These are phyloP conservation scores for Paguma larvata DNA, from an alignment of 2,797 vertebrate species.

Conservation along the genomic window DNA sequence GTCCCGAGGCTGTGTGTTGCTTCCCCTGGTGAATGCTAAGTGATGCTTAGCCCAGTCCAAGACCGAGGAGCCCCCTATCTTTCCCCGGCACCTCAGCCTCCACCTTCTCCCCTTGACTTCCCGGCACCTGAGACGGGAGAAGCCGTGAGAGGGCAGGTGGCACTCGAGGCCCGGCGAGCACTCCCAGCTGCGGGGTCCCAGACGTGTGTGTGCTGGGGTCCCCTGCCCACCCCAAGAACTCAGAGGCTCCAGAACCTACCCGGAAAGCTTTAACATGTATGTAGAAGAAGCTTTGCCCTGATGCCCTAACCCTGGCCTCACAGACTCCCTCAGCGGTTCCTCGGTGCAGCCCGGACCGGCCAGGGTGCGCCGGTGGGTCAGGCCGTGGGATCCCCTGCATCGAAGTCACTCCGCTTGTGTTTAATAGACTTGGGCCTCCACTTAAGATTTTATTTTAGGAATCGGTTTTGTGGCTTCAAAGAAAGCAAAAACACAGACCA, in stretches of 20 bases:
- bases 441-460: background rate
- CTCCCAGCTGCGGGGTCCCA: background rate
- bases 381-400: background rate
- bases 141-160: background rate
- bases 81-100: background rate
- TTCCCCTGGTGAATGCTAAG: background rate
- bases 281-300: background rate
- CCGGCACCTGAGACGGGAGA: background rate
- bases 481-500: background rate
- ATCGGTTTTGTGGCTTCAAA: background rate
- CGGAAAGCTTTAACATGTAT: background rate
- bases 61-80: background rate
- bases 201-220: background rate
- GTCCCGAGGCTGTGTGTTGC: background rate
- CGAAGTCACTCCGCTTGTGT: background rate
- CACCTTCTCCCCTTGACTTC: background rate
- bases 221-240: background rate
- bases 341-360: background rate
- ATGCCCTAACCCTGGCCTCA: background rate
- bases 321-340: accelerated
- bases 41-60: background rate
- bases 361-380: background rate
- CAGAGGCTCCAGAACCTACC: background rate
- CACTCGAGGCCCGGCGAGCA: background rate
- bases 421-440: background rate